Percentiles rank a stretch among this genome's conserved stretches.
Conservation (phyloP, 2,113 vertebrate genomes). For the Prinia subflava region DNA sequence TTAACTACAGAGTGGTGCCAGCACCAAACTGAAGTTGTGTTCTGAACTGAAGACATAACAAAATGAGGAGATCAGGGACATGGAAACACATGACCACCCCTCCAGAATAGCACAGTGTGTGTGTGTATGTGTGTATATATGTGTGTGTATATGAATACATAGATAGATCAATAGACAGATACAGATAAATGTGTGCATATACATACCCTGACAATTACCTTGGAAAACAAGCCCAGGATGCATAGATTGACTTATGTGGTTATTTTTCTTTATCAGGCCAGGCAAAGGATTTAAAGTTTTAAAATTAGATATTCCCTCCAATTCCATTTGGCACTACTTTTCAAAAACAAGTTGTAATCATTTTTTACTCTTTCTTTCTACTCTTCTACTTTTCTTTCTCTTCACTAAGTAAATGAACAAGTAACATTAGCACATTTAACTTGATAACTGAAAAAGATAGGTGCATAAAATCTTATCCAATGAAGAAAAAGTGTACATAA, state of each 20-base stretch:
- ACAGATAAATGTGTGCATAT: neutral
- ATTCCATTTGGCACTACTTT: neutral
- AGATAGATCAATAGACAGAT: neutral
- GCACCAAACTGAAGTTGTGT: neutral
- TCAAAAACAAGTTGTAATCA: neutral
- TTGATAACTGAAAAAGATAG: neutral
- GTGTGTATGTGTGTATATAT: accelerated
- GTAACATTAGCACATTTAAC: neutral
- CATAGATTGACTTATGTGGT: neutral
- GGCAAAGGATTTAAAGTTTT: neutral
- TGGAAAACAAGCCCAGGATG: neutral
- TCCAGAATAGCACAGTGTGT: accelerated
- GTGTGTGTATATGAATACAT: accelerated
- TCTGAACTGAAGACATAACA: neutral
- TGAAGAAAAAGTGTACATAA: neutral
- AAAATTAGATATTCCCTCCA: neutral
- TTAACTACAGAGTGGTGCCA: neutral
- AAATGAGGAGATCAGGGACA: neutral
- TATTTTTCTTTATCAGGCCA: neutral
- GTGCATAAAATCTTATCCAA: neutral
- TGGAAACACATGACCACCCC: neutral
- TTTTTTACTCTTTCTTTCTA: neutral
- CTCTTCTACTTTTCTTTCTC: too few species aligned
- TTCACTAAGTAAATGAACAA: neutral
- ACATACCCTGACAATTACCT: neutral